Percentiles rank a stretch among this genome's conserved stretches.
These are phyloP conservation scores for Muntiacus reevesi DNA, from an alignment of 2,113 vertebrate species.

Conservation along the genomic window DNA sequence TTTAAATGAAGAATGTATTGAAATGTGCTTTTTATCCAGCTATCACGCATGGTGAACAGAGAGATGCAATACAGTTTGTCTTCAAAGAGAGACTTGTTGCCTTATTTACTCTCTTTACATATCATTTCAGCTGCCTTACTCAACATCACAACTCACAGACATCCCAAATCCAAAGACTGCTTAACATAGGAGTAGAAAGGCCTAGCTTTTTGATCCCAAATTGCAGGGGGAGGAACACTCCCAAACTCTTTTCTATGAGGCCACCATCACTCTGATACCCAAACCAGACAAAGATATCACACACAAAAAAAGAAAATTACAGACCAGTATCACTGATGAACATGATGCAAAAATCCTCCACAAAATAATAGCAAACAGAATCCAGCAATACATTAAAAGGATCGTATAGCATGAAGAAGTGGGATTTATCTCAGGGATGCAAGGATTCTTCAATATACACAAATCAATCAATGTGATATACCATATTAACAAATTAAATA, in stretches of 20 bases:
- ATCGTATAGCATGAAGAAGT: neutral
- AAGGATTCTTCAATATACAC: neutral
- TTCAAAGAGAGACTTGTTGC: neutral
- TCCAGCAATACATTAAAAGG: neutral
- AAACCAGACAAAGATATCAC: neutral
- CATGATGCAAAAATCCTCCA: neutral
- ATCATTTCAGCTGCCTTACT: neutral
- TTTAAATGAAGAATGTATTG: conserved; percentile 8
- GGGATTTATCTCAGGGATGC: neutral
- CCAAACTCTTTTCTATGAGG: neutral
- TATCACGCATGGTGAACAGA: neutral
- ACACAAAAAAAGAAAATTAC: neutral
- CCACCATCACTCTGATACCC: neutral
- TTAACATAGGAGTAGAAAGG: neutral
- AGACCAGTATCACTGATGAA: neutral
- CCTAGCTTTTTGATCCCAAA: neutral
- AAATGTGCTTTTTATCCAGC: neutral
- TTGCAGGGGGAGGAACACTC: neutral
- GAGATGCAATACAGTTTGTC: neutral
- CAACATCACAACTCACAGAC: neutral
- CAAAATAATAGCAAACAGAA: neutral
- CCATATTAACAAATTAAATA: neutral
- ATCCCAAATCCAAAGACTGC: neutral
- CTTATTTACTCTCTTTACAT: neutral
- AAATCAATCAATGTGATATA: neutral